Evolutionary conservation across 1,140 invertebrate genomes (phyloP).

Genomic region (Drosophila pseudoananassae): DNA sequence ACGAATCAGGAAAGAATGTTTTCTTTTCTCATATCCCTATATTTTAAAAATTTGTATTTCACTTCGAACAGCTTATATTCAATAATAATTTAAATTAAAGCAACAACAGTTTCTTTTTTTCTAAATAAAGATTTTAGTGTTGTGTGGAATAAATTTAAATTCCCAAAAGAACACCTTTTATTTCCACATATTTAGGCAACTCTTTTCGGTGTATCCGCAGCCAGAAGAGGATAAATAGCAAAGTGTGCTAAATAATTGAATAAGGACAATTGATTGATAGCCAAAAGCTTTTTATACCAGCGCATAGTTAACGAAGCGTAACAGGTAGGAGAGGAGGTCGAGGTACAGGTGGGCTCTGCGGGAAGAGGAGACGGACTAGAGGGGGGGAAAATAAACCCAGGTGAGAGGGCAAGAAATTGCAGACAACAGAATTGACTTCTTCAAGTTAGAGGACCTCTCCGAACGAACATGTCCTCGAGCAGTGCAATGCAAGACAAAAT

Average conservation of each 20-base stretch:
- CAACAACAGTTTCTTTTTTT: too few species aligned
- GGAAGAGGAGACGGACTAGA: neutral
- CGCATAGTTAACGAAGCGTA: slow-evolving; percentile 77
- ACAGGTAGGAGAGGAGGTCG: slow-evolving; percentile 52
- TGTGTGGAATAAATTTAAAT: too few species aligned
- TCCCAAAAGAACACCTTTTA: too few species aligned
- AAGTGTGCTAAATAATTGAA: slow-evolving; percentile 64
- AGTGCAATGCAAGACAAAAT: slow-evolving; percentile 46
- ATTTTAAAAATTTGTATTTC: too few species aligned
- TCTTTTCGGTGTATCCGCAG: neutral
- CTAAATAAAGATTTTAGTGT: too few species aligned
- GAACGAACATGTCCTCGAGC: slow-evolving; percentile 36
- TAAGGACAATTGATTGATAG: slow-evolving; percentile 73
- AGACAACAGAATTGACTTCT: slow-evolving; percentile 50
- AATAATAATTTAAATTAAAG: too few species aligned
- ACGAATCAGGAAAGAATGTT: too few species aligned
- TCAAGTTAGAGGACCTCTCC: slow-evolving; percentile 11
- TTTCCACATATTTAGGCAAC: neutral
- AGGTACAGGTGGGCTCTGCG: neutral
- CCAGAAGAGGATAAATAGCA: slow-evolving; percentile 33
- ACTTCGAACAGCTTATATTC: too few species aligned
- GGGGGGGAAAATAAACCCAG: neutral
- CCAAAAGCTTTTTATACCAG: slow-evolving; percentile 74
- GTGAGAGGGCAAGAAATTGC: slow-evolving; percentile 20
- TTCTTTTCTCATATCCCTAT: too few species aligned